Conservation (phyloP, 2,113 vertebrate species). For the Chunga burmeisteri region DNA sequence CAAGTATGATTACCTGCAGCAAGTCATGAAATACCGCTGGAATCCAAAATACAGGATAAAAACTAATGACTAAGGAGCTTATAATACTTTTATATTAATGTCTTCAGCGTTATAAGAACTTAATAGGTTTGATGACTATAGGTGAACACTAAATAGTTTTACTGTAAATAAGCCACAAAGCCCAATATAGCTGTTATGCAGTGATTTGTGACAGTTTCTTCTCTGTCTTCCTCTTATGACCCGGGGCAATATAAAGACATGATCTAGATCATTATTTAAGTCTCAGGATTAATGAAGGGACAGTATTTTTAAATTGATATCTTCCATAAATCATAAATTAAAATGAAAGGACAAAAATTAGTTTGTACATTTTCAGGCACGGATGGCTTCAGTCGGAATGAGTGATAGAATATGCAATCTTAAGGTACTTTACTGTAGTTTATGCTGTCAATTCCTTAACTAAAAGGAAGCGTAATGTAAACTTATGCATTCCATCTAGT, state of each 20-base stretch:
- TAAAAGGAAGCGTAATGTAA: not conserved
- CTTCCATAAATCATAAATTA: not conserved
- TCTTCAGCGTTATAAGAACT: not conserved
- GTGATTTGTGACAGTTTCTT: not conserved
- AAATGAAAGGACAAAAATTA: not conserved
- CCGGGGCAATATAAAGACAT: not conserved
- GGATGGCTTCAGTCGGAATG: not conserved
- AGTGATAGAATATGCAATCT: not conserved
- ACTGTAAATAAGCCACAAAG: not conserved
- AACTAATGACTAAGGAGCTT: not conserved
- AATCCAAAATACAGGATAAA: not conserved
- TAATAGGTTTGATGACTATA: not conserved
- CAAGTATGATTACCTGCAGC: not conserved
- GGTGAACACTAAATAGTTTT: not conserved
- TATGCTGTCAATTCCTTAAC: not conserved
- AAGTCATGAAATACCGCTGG: not conserved
- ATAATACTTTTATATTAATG: not conserved
- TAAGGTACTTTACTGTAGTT: not conserved
- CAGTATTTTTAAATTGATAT: not conserved
- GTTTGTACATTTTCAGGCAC: not conserved
- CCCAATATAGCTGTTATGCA: not conserved
- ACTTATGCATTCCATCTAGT: not conserved
- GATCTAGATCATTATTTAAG: not conserved
- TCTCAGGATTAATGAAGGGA: not conserved
- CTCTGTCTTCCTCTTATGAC: not conserved